A percentile compares a stretch with the other conserved stretches of the same genome.
Conservation (phyloP, 2,797 vertebrate genomes). For the Onychomys arenicola region DNA sequence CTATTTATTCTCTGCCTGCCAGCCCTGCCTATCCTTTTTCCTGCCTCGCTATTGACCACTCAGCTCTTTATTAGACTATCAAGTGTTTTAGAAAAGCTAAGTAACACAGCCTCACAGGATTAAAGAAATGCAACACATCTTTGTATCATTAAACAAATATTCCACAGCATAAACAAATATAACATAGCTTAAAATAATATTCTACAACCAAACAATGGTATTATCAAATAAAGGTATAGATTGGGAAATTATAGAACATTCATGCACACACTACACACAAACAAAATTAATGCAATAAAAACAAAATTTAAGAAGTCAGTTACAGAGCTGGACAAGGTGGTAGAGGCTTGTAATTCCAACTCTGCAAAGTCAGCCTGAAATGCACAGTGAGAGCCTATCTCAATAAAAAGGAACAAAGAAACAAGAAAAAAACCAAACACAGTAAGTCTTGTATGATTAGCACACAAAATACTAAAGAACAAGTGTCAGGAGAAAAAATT, state of each 20-base stretch:
- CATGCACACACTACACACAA: not conserved
- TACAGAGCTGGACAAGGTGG: not conserved
- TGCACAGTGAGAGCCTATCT: not conserved
- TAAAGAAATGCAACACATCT: too few species aligned
- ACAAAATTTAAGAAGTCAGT: not conserved
- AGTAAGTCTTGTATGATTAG: not conserved
- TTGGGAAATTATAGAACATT: slow-evolving; percentile 40
- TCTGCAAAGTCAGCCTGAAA: not conserved
- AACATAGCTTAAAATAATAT: too few species aligned
- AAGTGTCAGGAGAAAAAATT: not conserved
- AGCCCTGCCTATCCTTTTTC: too few species aligned
- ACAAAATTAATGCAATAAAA: not conserved
- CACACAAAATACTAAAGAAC: not conserved
- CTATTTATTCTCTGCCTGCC: too few species aligned
- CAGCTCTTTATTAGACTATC: too few species aligned
- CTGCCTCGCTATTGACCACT: too few species aligned
- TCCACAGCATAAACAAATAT: too few species aligned
- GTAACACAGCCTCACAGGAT: too few species aligned
- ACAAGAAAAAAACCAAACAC: not conserved
- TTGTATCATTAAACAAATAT: too few species aligned
- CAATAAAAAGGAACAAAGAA: not conserved
- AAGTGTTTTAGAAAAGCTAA: too few species aligned
- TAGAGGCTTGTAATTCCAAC: not conserved
- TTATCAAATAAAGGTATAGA: slow-evolving; percentile 53
- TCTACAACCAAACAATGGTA: not conserved